Evolutionary conservation across 2,113 vertebrate species (phyloP).

Genomic region (Amblyornis subalaris): DNA sequence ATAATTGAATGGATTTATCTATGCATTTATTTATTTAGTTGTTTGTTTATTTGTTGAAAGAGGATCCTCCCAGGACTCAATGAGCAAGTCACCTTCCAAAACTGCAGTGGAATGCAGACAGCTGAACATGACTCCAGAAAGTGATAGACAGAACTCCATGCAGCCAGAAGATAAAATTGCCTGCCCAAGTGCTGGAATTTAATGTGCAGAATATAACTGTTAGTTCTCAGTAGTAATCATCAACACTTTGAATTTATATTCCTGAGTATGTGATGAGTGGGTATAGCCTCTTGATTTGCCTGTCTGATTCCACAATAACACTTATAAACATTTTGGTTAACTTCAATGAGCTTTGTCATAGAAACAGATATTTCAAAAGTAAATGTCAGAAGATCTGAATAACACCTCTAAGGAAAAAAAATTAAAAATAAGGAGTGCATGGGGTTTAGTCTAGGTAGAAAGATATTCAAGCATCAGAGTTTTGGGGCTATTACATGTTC

Average conservation of each 20-base stretch:
- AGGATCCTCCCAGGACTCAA: background rate
- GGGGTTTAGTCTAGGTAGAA: background rate
- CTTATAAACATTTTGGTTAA: background rate
- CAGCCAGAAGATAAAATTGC: background rate
- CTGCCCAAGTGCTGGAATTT: background rate
- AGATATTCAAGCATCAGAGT: background rate
- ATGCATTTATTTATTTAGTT: background rate
- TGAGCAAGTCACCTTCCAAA: background rate
- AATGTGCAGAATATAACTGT: background rate
- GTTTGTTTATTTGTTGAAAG: background rate
- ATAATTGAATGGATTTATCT: rapidly evolving
- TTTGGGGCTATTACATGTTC: background rate
- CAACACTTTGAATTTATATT: background rate
- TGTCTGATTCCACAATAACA: background rate
- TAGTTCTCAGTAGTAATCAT: background rate
- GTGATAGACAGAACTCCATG: background rate
- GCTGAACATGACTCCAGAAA: background rate
- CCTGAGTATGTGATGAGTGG: background rate
- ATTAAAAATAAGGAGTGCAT: background rate
- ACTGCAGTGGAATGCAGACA: background rate
- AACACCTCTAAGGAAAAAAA: background rate
- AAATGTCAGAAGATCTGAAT: background rate
- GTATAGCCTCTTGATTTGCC: background rate
- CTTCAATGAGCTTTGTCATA: background rate
- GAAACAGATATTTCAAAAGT: background rate